Conservation (phyloP, 2,113 vertebrate genomes). For the Megaceryle torquata region DNA sequence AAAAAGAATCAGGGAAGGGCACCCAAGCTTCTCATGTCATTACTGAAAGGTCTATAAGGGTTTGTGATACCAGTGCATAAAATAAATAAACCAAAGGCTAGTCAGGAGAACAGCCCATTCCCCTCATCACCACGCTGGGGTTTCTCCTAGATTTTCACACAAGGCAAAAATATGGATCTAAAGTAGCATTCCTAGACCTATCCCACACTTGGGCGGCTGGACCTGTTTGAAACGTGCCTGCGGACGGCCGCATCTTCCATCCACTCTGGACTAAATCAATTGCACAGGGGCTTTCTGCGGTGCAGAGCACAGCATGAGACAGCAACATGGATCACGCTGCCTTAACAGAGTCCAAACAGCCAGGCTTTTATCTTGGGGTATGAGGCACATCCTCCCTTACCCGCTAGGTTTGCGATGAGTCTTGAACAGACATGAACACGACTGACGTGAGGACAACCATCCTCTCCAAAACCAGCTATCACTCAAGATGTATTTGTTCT, state of each 20-base stretch:
- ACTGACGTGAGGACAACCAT: background rate
- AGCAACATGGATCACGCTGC: background rate
- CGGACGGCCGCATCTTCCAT: background rate
- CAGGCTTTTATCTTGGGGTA: background rate
- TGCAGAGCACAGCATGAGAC: background rate
- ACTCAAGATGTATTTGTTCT: background rate
- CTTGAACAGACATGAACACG: accelerated
- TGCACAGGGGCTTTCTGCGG: accelerated
- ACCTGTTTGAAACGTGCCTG: background rate
- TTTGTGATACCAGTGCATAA: background rate
- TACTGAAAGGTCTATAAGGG: background rate
- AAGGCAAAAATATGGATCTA: background rate
- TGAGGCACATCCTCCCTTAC: background rate
- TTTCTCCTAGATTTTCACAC: background rate
- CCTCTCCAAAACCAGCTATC: background rate
- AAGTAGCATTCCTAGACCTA: background rate
- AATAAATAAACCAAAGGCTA: background rate
- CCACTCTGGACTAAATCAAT: background rate
- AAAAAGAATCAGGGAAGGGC: background rate
- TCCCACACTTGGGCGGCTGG: background rate
- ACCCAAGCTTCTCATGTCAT: background rate
- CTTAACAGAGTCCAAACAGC: background rate
- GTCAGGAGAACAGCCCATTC: background rate
- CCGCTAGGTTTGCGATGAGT: background rate
- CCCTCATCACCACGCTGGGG: background rate